phyloP scores from a whole-genome alignment of 2,797 vertebrate species.

The Chaetodon trifasciatus region DNA sequence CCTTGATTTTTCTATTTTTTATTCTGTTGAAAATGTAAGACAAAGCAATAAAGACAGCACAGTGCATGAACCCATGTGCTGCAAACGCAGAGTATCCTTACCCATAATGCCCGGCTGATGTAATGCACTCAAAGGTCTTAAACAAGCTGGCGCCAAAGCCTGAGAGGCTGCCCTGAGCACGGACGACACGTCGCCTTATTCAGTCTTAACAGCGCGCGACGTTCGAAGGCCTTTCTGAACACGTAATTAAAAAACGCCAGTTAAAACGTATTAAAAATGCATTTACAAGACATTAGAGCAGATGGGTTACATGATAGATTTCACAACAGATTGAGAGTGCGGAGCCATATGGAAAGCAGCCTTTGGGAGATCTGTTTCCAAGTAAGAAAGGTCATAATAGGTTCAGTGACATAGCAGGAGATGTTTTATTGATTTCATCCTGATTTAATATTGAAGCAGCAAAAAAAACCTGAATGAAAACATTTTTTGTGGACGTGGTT shows the following conservation, averaged over 20 bases:
- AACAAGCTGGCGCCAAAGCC: too few species aligned
- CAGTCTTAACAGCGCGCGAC: background rate
- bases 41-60: too few species aligned
- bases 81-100: too few species aligned
- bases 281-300: slow-evolving; percentile 7
- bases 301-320: slow-evolving; percentile 39
- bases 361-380: slow-evolving; percentile 40
- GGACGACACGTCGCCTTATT: too few species aligned
- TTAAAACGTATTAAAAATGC: slow-evolving; percentile 5
- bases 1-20: too few species aligned
- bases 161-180: too few species aligned
- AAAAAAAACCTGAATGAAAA: background rate
- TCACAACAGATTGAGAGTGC: slow-evolving; percentile 33
- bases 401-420: slow-evolving; percentile 22
- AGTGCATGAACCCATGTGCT: too few species aligned
- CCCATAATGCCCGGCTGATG: too few species aligned
- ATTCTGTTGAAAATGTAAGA: too few species aligned
- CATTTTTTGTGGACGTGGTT: background rate
- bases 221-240: background rate
- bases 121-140: too few species aligned
- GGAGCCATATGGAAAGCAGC: slow-evolving; percentile 54
- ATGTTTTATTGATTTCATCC: slow-evolving; percentile 52
- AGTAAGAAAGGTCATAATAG: slow-evolving; percentile 25
- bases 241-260: background rate
- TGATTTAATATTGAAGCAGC: slow-evolving; percentile 16